phyloP scores from a whole-genome alignment of 2,113 vertebrate species.

The Lophius piscatorius region DNA sequence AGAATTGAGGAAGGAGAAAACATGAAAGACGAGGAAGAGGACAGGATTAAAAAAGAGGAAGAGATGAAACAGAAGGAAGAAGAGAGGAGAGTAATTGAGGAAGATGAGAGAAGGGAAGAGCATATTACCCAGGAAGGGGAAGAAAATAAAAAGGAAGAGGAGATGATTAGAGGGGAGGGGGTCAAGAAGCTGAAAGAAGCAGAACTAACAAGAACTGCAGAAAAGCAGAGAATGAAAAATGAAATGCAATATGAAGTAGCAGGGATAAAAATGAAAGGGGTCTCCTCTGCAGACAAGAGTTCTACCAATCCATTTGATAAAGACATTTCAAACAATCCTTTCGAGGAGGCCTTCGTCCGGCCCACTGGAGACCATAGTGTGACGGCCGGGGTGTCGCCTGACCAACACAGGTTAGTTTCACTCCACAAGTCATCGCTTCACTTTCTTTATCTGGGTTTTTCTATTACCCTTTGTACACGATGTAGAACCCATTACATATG shows the following conservation, averaged over 20 bases:
- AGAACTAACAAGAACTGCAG: background rate
- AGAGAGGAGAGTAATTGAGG: background rate
- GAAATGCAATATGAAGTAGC: background rate
- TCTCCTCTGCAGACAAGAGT: background rate
- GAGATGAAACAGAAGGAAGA: background rate
- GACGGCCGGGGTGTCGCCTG: constrained; percentile 73
- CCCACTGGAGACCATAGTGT: constrained; percentile 19
- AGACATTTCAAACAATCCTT: constrained; percentile 57
- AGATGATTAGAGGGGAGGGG: background rate
- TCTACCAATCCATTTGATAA: constrained; percentile 57
- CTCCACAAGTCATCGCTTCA: no score
- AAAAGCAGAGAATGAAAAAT: background rate
- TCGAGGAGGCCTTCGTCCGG: constrained; percentile 59
- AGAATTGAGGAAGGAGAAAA: constrained; percentile 5
- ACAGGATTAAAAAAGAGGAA: background rate
- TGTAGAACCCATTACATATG: no score
- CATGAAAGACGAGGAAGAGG: constrained; percentile 12
- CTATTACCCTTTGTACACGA: no score
- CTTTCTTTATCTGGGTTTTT: no score
- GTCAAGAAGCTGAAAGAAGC: background rate
- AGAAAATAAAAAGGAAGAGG: background rate
- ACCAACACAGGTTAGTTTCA: constrained; percentile 90
- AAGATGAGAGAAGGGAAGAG: background rate
- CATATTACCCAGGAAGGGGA: background rate
- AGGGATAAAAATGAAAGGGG: background rate